Conservation (phyloP, 1,140 invertebrate genomes). For the Sweltsa coloradensis region DNA sequence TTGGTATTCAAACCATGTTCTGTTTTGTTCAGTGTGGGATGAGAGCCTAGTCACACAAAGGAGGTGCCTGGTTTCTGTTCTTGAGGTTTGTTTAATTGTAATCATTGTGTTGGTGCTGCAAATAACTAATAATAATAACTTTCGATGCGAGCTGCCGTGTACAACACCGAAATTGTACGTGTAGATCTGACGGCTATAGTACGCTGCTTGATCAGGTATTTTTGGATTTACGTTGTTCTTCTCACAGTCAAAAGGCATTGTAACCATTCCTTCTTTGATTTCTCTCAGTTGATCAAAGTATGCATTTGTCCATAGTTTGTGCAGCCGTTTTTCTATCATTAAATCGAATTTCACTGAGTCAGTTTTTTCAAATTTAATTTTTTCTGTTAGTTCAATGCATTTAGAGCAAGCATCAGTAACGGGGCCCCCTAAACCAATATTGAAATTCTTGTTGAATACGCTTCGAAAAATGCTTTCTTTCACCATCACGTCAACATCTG, state of each 20-base stretch:
- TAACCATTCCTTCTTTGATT: constrained; percentile 16
- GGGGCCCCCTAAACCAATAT: constrained; percentile 17
- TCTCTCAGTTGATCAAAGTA: constrained; percentile 24
- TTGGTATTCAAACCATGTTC: too few relatives aligned
- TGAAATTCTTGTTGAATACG: constrained; percentile 15
- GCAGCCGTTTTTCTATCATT: constrained; percentile 16
- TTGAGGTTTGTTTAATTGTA: too few relatives aligned
- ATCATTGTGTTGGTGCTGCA: too few relatives aligned
- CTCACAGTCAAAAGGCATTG: constrained; percentile 28
- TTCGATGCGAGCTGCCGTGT: constrained; percentile 22
- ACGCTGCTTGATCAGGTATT: constrained; percentile 22
- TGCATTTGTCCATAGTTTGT: constrained; percentile 21
- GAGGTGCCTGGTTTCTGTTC: too few relatives aligned
- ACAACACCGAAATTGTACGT: constrained; percentile 27
- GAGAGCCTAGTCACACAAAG: too few relatives aligned
- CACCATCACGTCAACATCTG: constrained; percentile 12
- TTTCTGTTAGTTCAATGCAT: constrained; percentile 13
- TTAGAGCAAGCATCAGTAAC: constrained; percentile 18
- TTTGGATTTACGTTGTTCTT: constrained; percentile 25
- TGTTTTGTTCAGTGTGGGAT: too few relatives aligned
- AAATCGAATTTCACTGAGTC: constrained; percentile 11
- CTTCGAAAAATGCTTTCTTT: constrained; percentile 13
- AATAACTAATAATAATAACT: too few relatives aligned
- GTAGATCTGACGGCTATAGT: constrained; percentile 26
- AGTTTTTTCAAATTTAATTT: constrained; percentile 16